Percentiles rank a stretch among this genome's conserved stretches.
These are phyloP conservation scores for Ectemnius cavifrons DNA, from an alignment of 2,888 invertebrate species.

Conservation along the genomic window DNA sequence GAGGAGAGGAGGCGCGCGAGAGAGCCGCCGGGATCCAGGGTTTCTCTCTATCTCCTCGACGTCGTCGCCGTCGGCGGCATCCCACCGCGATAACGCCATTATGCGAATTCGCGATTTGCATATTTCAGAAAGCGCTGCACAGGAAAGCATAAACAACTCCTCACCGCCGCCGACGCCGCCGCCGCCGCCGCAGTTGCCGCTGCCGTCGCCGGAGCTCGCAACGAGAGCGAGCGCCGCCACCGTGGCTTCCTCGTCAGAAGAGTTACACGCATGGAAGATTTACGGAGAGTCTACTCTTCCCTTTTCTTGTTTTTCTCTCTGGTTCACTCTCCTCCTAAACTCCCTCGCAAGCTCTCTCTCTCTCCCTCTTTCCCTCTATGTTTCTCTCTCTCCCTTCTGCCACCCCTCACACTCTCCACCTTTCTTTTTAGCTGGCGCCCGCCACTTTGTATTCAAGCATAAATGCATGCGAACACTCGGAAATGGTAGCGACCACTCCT, in stretches of 20 bases:
- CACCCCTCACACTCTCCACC: slow-evolving; percentile 15
- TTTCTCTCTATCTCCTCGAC: slow-evolving; percentile 48
- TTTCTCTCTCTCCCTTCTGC: neutral
- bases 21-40: slow-evolving; percentile 45
- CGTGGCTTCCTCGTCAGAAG: slow-evolving; percentile 74
- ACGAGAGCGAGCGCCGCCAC: slow-evolving; percentile 50
- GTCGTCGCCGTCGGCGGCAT: slow-evolving; percentile 60
- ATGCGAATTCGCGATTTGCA: slow-evolving; percentile 77
- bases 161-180: slow-evolving; percentile 66
- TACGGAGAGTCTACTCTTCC: slow-evolving; percentile 66
- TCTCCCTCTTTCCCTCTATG: no score
- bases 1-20: slow-evolving; percentile 27
- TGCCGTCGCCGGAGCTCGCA: slow-evolving; percentile 40
- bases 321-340: slow-evolving; percentile 19
- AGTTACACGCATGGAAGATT: slow-evolving; percentile 76
- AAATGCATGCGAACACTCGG: slow-evolving; percentile 37
- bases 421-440: slow-evolving; percentile 31
- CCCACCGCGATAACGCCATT: slow-evolving; percentile 74
- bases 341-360: neutral
- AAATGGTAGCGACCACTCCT: slow-evolving; percentile 26
- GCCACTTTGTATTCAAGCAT: slow-evolving; percentile 47
- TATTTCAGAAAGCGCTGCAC: slow-evolving; percentile 77
- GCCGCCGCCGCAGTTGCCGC: slow-evolving; percentile 62
- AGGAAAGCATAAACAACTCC: slow-evolving; percentile 78
- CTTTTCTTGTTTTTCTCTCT: slow-evolving; percentile 43